A percentile compares a stretch with the other conserved stretches of the same genome.
Conservation (phyloP, 2,113 vertebrate species). For the Holacanthus passer region DNA sequence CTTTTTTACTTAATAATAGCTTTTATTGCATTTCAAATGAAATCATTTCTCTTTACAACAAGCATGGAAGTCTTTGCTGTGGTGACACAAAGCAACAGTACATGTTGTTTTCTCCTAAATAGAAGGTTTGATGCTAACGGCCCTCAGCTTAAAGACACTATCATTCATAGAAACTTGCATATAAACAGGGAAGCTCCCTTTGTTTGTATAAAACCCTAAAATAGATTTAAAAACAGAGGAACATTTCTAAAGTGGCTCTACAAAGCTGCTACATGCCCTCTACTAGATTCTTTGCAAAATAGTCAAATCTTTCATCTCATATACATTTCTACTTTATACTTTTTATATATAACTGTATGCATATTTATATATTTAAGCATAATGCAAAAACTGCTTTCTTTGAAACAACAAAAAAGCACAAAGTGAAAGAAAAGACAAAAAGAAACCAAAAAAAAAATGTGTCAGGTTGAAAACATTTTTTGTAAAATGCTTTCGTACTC, state of each 20-base stretch:
- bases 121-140: background rate
- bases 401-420: conserved; percentile 83
- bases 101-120: conserved; percentile 73
- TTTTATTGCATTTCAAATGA: conserved; percentile 94
- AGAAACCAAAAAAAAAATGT: conserved; percentile 92
- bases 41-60: conserved; percentile 93
- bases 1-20: conserved; percentile 15
- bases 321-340: conserved; percentile 97
- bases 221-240: conserved; percentile 96
- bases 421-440: conserved; percentile 72
- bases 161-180: conserved; percentile 92
- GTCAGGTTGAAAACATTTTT: conserved; percentile 91
- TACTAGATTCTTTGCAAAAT: conserved; percentile 74
- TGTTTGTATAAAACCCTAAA: conserved; percentile 94
- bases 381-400: conserved; percentile 96
- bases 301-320: conserved; percentile 96
- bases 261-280: conserved; percentile 86
- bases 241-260: conserved; percentile 84
- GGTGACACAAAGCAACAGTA: conserved; percentile 89
- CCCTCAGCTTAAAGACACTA: conserved; percentile 78
- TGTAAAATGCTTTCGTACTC: conserved; percentile 83
- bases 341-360: conserved; percentile 72
- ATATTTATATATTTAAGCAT: conserved; percentile 89
- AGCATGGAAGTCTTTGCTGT: conserved; percentile 91
- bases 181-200: conserved; percentile 95